These are phyloP conservation scores for human DNA, from an alignment of 2,113 vertebrate species.

Conservation along the genomic window GRCh38 chr1:27114001-27114500, in stretches of 20 bases:
- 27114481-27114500: background rate
- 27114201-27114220: constrained; percentile 95
- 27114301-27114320: constrained; percentile 42
- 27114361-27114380: constrained; percentile 25
- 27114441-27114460: background rate
- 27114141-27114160: constrained; percentile 97
- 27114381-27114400: background rate
- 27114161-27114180: constrained; percentile 87
- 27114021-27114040: constrained; percentile 94
- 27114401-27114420: constrained; percentile 26
- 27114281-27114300: constrained; percentile 89
- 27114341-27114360: background rate
- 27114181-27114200: constrained; percentile 90
- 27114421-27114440: constrained; percentile 21
- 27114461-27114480: constrained; percentile 23
- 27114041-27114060: constrained; percentile 97
- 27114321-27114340: background rate
- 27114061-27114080: constrained; percentile 99
- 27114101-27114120: constrained; percentile 96
- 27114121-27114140: constrained; percentile 99
- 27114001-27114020: constrained; percentile 93
- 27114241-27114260: constrained; percentile 97
- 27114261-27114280: constrained; percentile 93
- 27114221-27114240: constrained; percentile 95
- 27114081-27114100: constrained; percentile 97